Conservation (phyloP, 1,140 invertebrate species). For the Drosophila pallidifrons region DNA sequence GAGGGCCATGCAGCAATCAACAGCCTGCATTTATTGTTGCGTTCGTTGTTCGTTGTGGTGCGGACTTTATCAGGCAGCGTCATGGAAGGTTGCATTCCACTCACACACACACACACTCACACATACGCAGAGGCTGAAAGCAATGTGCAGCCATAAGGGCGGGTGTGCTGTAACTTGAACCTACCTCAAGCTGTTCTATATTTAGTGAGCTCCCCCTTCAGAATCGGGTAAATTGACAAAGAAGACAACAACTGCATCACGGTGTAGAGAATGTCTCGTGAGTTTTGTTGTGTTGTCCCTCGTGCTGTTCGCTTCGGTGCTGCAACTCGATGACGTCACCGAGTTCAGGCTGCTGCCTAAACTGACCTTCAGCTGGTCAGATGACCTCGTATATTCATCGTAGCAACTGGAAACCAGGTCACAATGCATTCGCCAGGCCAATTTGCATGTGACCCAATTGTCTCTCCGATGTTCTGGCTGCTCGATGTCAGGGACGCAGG, state of each 20-base stretch:
- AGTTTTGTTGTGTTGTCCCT: neutral
- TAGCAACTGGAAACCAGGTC: conserved; percentile 39
- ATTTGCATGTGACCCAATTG: conserved; percentile 56
- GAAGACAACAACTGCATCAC: neutral
- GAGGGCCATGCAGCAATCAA: conserved; percentile 18
- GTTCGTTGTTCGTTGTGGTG: conserved; percentile 50
- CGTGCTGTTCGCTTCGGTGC: neutral
- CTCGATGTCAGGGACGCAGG: conserved; percentile 23
- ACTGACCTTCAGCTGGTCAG: conserved; percentile 5
- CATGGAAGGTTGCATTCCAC: conserved; percentile 61
- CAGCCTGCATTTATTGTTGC: conserved; percentile 15
- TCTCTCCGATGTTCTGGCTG: neutral
- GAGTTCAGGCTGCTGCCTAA: neutral
- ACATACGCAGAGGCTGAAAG: conserved; percentile 19
- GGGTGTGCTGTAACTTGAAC: conserved; percentile 63
- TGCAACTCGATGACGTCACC: neutral
- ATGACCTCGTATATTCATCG: conserved; percentile 20
- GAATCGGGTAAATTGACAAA: neutral
- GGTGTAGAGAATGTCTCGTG: neutral
- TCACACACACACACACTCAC: conserved; percentile 5
- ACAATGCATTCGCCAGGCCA: conserved; percentile 25
- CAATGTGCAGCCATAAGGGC: conserved; percentile 54
- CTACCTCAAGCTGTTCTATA: conserved; percentile 81
- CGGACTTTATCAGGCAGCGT: conserved; percentile 65
- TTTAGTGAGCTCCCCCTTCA: conserved; percentile 56